phyloP scores from a whole-genome alignment of 2,797 vertebrate genomes.

The Antennarius maculatus region DNA sequence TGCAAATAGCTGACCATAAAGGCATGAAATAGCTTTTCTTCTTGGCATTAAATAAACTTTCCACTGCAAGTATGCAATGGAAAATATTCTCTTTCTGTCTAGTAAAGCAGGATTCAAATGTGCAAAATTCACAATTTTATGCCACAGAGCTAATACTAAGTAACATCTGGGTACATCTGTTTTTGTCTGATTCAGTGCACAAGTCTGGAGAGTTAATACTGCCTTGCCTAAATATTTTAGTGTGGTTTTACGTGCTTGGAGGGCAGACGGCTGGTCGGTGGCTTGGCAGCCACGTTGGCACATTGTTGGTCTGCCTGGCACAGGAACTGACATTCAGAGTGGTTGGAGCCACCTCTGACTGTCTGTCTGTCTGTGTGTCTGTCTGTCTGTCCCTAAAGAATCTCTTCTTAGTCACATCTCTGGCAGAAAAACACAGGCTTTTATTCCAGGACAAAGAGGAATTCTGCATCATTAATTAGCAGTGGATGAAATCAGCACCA shows the following conservation, averaged over 20 bases:
- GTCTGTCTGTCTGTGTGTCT: constrained; percentile 14
- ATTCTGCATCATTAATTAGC: neutral
- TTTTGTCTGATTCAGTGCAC: constrained; percentile 48
- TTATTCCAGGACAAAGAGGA: constrained; percentile 12
- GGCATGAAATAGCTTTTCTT: constrained; percentile 11
- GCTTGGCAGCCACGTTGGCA: constrained; percentile 58
- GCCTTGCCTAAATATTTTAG: constrained; percentile 52
- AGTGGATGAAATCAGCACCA: neutral
- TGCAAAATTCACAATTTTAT: constrained; percentile 35
- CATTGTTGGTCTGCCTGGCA: constrained; percentile 53
- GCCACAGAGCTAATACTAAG: constrained; percentile 30
- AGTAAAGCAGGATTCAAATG: constrained; percentile 26
- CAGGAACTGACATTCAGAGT: constrained; percentile 46
- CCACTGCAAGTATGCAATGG: constrained; percentile 17
- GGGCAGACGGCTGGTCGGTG: constrained; percentile 54
- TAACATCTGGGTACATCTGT: constrained; percentile 61
- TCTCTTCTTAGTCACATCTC: neutral
- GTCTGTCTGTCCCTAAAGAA: constrained; percentile 17
- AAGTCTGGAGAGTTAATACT: constrained; percentile 33
- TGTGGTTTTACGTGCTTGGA: constrained; percentile 50
- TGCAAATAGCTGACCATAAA: neutral
- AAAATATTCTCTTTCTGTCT: constrained; percentile 10
- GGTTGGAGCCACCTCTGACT: constrained; percentile 41
- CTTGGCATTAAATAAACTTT: constrained; percentile 21
- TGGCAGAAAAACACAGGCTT: constrained; percentile 19